Percentiles rank a stretch among this genome's conserved stretches.
These are phyloP conservation scores for Pseudois nayaur DNA, from an alignment of 2,113 vertebrate genomes.

Conservation along the genomic window DNA sequence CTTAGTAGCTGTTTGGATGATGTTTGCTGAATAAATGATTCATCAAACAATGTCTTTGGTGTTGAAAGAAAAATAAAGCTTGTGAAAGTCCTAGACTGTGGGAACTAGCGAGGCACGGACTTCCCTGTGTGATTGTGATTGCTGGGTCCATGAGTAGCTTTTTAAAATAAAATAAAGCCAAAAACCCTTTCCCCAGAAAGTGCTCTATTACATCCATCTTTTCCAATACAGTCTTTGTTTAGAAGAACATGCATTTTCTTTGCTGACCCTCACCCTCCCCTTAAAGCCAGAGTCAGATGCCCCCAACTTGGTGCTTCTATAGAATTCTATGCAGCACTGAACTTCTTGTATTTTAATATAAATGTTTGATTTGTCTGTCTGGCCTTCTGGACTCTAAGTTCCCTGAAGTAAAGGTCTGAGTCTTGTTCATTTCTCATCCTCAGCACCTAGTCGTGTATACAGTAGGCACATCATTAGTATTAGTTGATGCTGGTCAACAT, in stretches of 20 bases:
- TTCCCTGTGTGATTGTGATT: accelerated
- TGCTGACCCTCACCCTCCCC: not conserved
- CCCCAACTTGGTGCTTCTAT: not conserved
- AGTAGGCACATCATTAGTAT: not conserved
- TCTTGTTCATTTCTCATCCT: not conserved
- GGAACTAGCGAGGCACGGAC: not conserved
- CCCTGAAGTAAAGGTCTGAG: not conserved
- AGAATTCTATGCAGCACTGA: accelerated
- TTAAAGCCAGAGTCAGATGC: not conserved
- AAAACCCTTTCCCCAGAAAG: not conserved
- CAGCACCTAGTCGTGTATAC: not conserved
- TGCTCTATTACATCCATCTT: not conserved
- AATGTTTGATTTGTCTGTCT: not conserved
- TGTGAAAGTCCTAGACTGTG: not conserved
- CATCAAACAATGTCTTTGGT: not conserved
- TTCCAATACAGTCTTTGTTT: not conserved
- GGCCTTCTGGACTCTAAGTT: not conserved
- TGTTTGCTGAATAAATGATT: not conserved
- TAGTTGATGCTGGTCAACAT: not conserved
- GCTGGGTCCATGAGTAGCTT: not conserved
- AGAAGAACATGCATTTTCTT: not conserved
- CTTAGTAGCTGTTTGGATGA: not conserved
- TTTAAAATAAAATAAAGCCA: not conserved
- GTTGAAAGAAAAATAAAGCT: not conserved
- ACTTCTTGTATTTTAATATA: not conserved